Base-by-base conservation (phyloP, 1,140 invertebrate genomes). In the Ips typographus region DNA sequence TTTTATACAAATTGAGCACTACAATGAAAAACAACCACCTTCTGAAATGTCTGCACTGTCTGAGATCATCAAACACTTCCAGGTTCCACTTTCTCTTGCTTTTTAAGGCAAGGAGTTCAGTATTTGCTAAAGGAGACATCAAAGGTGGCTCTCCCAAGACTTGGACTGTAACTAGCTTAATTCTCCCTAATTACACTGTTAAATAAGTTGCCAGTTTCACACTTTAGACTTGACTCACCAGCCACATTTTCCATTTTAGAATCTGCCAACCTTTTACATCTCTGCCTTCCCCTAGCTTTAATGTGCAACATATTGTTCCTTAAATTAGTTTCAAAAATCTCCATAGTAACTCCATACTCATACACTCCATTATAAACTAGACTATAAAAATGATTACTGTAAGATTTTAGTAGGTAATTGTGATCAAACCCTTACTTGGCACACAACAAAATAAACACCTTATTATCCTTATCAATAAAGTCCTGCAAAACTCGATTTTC, bases 311-410 rank as follows among this genome's bases (percentile, higher is more conserved):
- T 63, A 51, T 73, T 71, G 7, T 74, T 65, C 52, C 70, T 71
- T 1, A 68, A 38, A 47, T 70, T 73, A 6, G 71, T 73, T 71
- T 80, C 78, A 65, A 76, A 78, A 41, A 80, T 75, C 73, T 80
- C 79, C 79, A 80, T 79, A 4, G 74, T 77, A 1, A 80, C 76
- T 38, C 79, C 79, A 66, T 77, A 78, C 4, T 77, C 71, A 58
- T 73, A 78, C 7, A 79, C 41, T 4, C 66, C 66, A 40, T 56
- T 71, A 47, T 57, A 73, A 6, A 5, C 64, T 47, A 71, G 61
- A 72, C 74, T 77, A 66, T 71, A 68, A 69, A 37, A 7, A 8
- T 3, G 2, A 2, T 49, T 49, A 6, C 22, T 49, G 22, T 2
- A 49, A 3, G 44, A 8, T 6, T 2, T n/a, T 40, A 5, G 40